Percentiles rank a stretch among this genome's conserved stretches.
phyloP scores from a whole-genome alignment of 2,113 vertebrate genomes.

The Eonycteris spelaea region DNA sequence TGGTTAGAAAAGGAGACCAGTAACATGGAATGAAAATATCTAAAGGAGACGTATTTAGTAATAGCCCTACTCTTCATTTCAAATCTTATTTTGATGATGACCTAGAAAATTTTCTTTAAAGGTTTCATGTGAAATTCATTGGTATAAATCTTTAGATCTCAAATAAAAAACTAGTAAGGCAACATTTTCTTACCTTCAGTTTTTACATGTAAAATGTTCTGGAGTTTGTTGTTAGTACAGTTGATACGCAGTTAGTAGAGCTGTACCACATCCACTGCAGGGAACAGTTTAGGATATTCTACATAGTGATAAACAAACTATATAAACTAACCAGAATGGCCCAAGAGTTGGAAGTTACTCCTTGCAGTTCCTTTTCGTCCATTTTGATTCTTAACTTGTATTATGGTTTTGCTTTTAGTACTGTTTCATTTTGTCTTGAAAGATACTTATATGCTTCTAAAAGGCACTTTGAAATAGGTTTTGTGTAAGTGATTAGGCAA shows the following conservation, averaged over 20 bases:
- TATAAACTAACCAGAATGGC: neutral
- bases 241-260: neutral
- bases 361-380: neutral
- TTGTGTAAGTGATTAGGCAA: neutral
- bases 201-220: constrained; percentile 6
- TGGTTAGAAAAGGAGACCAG: neutral
- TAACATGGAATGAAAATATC: neutral
- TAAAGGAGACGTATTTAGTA: neutral
- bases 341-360: neutral
- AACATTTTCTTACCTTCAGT: neutral
- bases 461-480: neutral
- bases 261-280: neutral
- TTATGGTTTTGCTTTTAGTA: neutral
- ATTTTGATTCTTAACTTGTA: constrained; percentile 3
- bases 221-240: neutral
- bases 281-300: neutral
- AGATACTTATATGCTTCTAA: neutral
- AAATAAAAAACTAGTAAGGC: neutral
- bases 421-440: neutral
- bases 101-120: neutral
- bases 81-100: neutral
- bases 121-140: neutral
- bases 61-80: constrained; percentile 11
- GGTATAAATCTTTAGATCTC: neutral
- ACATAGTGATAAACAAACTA: neutral